Evolutionary conservation across 1,140 invertebrate species (phyloP).

Genomic region (Drosophila santomea): DNA sequence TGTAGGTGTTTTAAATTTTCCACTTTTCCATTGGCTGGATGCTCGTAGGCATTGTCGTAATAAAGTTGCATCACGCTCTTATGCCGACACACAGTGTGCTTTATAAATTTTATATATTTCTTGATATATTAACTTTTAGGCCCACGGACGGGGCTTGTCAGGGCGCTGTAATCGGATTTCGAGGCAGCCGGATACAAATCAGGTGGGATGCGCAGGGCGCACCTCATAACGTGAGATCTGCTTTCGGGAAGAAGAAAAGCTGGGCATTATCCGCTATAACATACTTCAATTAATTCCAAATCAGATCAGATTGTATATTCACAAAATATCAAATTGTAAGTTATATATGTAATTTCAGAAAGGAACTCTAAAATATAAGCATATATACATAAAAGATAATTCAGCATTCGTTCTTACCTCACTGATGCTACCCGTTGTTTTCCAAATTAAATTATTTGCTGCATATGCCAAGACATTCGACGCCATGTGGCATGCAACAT

Average conservation of each 20-base stretch:
- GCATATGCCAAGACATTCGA: conserved; percentile 44
- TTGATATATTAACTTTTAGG: conserved; percentile 64
- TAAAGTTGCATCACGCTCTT: conserved; percentile 50
- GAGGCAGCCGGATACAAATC: conserved; percentile 14
- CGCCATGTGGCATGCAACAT: conserved; percentile 73
- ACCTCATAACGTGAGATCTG: conserved; percentile 51
- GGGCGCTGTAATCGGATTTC: conserved; percentile 14
- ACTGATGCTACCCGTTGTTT: conserved; percentile 15
- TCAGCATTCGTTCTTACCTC: not conserved
- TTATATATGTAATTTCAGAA: too few species aligned
- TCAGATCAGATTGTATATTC: too few species aligned
- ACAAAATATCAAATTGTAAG: too few species aligned
- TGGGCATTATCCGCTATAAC: conserved; percentile 6
- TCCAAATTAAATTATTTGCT: conserved; percentile 68
- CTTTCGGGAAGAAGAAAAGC: not conserved
- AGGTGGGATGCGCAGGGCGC: conserved; percentile 8
- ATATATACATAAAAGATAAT: conserved; percentile 1
- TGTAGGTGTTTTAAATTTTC: conserved; percentile 31
- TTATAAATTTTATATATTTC: conserved; percentile 68
- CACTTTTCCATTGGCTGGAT: conserved; percentile 23
- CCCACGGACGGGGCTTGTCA: not conserved
- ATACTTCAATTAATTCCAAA: too few species aligned
- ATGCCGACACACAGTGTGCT: conserved; percentile 35
- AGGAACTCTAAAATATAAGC: too few species aligned
- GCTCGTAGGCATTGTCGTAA: conserved; percentile 38